A percentile compares a stretch with the other conserved stretches of the same genome.
These are phyloP conservation scores for Thalpophila matura DNA, from an alignment of 2,888 invertebrate species.

Conservation along the genomic window DNA sequence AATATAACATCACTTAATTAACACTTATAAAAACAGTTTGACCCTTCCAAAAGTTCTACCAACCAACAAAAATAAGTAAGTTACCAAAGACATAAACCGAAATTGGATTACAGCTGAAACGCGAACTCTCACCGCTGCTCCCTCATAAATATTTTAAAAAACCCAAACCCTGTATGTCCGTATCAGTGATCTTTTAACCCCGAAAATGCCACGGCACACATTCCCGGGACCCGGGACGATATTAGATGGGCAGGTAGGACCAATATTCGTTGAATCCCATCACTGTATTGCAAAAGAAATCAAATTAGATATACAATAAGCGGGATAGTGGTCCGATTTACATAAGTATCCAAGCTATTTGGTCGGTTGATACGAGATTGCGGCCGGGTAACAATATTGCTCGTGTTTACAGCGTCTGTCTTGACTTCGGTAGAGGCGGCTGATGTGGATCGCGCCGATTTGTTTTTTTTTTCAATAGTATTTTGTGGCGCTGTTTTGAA, in stretches of 20 bases:
- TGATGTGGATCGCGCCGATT: constrained; percentile 67
- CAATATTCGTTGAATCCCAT: constrained; percentile 87
- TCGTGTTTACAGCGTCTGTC: constrained; percentile 72
- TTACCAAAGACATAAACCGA: constrained; percentile 89
- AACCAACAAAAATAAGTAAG: constrained; percentile 82
- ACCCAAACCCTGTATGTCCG: constrained; percentile 79
- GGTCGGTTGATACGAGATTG: constrained; percentile 88
- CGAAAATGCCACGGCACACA: constrained; percentile 76
- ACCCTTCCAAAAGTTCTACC: constrained; percentile 79
- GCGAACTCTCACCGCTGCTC: constrained; percentile 79
- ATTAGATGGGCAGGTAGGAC: constrained; percentile 86
- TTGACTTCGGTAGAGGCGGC: constrained; percentile 61
- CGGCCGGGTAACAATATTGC: constrained; percentile 87
- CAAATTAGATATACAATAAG: constrained; percentile 91
- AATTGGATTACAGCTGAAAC: constrained; percentile 88
- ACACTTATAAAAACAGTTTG: constrained; percentile 84
- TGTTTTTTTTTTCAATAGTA: constrained; percentile 64
- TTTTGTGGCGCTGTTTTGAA: constrained; percentile 55
- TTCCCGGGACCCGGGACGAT: constrained; percentile 76
- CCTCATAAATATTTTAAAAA: constrained; percentile 90
- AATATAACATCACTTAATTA: constrained; percentile 84
- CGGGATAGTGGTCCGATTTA: constrained; percentile 87
- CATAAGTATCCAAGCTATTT: constrained; percentile 89
- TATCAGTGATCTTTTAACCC: constrained; percentile 88
- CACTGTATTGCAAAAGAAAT: constrained; percentile 89